These are phyloP conservation scores for Aleiodes sp. DNA, from an alignment of 1,140 invertebrate species.

Conservation along the genomic window DNA sequence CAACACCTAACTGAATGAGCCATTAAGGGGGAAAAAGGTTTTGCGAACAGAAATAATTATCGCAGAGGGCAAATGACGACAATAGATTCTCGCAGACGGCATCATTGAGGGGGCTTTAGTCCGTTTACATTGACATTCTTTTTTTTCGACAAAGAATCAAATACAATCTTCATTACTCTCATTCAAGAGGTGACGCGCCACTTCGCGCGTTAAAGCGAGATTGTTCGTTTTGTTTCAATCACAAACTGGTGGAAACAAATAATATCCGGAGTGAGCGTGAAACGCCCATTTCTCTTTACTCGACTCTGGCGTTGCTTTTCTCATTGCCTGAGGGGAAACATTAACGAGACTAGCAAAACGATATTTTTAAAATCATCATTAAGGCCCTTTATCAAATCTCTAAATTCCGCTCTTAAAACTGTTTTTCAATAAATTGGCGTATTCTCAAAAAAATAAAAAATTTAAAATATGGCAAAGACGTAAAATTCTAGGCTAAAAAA, in stretches of 20 bases:
- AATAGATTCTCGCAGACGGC: conserved; percentile 8
- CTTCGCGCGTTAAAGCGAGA: conserved; percentile 37
- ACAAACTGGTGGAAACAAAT: conserved; percentile 65
- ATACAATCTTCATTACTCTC: conserved; percentile 15
- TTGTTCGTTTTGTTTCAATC: conserved; percentile 58
- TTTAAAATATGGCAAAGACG: too few relatives aligned
- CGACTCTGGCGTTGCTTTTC: too few relatives aligned
- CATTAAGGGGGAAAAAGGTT: conserved; percentile 52
- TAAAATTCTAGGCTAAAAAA: too few relatives aligned
- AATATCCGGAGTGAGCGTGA: conserved; percentile 57
- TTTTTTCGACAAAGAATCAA: not conserved
- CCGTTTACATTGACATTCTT: conserved; percentile 19
- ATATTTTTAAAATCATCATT: conserved; percentile 7
- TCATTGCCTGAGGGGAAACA: conserved; percentile 20
- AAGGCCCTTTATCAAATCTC: conserved; percentile 6
- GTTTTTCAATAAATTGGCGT: not conserved
- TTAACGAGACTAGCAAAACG: conserved; percentile 14
- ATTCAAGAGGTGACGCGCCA: conserved; percentile 5
- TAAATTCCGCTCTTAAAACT: not conserved
- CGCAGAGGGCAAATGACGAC: conserved; percentile 37
- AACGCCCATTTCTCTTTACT: conserved; percentile 19
- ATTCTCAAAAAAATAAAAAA: too few relatives aligned
- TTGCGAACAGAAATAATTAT: conserved; percentile 63
- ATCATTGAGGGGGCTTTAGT: conserved; percentile 16
- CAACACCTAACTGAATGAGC: conserved; percentile 62